These are phyloP conservation scores for Myiothlypis coronata DNA, from an alignment of 2,797 vertebrate genomes.

Conservation along the genomic window DNA sequence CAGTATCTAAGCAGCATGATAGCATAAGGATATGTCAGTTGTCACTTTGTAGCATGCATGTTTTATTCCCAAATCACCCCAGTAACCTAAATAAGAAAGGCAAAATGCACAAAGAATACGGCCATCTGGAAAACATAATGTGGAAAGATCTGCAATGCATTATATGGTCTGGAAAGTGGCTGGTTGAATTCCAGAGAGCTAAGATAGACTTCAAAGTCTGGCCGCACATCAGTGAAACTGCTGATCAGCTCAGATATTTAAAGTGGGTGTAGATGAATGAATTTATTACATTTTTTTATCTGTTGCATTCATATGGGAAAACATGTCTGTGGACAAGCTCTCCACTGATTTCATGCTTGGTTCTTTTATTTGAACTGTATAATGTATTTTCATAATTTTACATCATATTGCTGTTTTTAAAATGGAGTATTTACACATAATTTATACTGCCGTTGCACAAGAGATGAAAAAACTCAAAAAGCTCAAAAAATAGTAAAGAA, in stretches of 20 bases:
- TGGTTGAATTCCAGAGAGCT: constrained; percentile 82
- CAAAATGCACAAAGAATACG: constrained; percentile 71
- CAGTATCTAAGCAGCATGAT: not conserved
- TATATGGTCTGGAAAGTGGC: constrained; percentile 82
- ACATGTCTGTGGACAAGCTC: constrained; percentile 64
- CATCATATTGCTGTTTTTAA: not conserved
- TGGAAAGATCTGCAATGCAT: constrained; percentile 79
- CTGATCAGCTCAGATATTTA: constrained; percentile 80
- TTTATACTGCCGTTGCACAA: not conserved
- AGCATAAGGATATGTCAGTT: constrained; percentile 42
- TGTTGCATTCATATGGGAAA: constrained; percentile 68
- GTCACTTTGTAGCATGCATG: constrained; percentile 61
- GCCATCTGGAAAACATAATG: constrained; percentile 80
- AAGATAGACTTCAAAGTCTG: constrained; percentile 87
- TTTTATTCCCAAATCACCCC: constrained; percentile 67
- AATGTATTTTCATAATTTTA: constrained; percentile 21
- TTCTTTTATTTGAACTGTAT: constrained; percentile 23
- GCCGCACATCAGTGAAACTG: constrained; percentile 79
- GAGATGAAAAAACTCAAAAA: not conserved
- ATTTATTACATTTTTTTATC: constrained; percentile 81
- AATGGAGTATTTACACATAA: not conserved
- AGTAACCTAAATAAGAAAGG: constrained; percentile 71
- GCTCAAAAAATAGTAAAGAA: not conserved
- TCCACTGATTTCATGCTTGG: constrained; percentile 56
- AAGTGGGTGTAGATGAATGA: constrained; percentile 81